A percentile compares a stretch with the other conserved stretches of the same genome.
Conservation (phyloP, 2,888 invertebrate genomes). For the Zaprionus lineosus region DNA sequence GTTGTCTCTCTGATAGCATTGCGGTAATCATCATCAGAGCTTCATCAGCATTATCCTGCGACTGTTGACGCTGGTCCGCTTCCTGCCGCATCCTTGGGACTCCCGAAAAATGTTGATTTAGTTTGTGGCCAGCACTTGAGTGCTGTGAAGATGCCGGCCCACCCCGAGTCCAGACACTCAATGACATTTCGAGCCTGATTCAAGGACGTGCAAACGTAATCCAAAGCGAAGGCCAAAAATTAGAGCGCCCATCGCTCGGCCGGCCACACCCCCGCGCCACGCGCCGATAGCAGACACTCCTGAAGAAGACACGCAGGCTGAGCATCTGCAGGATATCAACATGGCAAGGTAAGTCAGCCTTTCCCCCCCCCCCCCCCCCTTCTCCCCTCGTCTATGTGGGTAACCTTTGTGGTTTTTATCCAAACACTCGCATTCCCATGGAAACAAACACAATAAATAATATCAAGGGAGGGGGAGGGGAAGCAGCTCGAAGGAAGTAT, state of each 20-base stretch:
- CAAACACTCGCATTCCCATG: not conserved
- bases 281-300: not conserved
- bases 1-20: conserved; percentile 48
- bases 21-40: conserved; percentile 48
- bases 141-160: conserved; percentile 54
- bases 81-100: not conserved
- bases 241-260: conserved; percentile 2
- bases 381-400: too few species aligned
- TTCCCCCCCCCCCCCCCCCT: too few species aligned
- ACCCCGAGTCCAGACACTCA: conserved; percentile 34
- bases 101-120: conserved; percentile 59
- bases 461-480: too few species aligned
- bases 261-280: too few species aligned
- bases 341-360: conserved; percentile 51
- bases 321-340: conserved; percentile 38
- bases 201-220: conserved; percentile 34
- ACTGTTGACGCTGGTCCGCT: not conserved
- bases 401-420: too few species aligned
- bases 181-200: conserved; percentile 55
- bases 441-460: conserved; percentile 6
- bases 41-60: conserved; percentile 40
- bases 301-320: conserved; percentile 1
- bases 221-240: conserved; percentile 39
- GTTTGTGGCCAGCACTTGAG: conserved; percentile 48
- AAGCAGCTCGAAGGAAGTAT: too few species aligned